phyloP scores from a whole-genome alignment of 1,140 invertebrate species.

The Apis florea region DNA sequence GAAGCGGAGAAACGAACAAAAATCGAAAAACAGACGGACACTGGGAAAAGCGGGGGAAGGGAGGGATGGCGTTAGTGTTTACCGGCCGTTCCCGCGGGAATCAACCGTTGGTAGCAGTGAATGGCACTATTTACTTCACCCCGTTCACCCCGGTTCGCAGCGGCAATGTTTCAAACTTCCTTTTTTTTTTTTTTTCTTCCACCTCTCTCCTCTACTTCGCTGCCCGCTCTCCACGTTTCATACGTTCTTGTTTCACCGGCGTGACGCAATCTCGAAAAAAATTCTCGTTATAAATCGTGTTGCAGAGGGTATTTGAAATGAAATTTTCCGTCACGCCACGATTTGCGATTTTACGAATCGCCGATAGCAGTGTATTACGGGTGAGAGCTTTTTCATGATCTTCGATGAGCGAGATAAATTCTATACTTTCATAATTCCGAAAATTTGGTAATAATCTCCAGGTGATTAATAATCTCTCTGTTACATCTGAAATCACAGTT shows the following conservation, averaged over 20 bases:
- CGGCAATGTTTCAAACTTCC: constrained; percentile 43
- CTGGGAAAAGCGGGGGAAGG: neutral
- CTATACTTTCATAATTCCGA: neutral
- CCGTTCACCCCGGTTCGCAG: constrained; percentile 25
- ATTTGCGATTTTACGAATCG: neutral
- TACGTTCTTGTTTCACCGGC: constrained; percentile 32
- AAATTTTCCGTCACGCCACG: constrained; percentile 5
- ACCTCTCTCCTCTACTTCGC: constrained; percentile 21
- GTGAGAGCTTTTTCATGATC: neutral
- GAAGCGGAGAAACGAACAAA: constrained; percentile 32
- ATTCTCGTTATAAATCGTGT: constrained; percentile 38
- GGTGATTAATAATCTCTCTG: neutral
- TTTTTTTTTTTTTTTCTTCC: constrained; percentile 6
- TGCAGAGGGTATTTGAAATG: neutral
- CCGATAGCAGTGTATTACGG: neutral
- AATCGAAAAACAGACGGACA: constrained; percentile 37
- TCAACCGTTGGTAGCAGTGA: constrained; percentile 49
- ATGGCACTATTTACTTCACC: constrained; percentile 55
- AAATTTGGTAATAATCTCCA: neutral
- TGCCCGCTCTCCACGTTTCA: neutral
- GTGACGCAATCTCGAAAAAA: constrained; percentile 22
- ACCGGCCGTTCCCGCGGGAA: constrained; percentile 45
- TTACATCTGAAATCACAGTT: neutral
- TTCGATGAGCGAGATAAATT: neutral
- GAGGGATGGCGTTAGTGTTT: constrained; percentile 53